Conservation (phyloP, 2,888 invertebrate species). For the Drosophila emarginata region DNA sequence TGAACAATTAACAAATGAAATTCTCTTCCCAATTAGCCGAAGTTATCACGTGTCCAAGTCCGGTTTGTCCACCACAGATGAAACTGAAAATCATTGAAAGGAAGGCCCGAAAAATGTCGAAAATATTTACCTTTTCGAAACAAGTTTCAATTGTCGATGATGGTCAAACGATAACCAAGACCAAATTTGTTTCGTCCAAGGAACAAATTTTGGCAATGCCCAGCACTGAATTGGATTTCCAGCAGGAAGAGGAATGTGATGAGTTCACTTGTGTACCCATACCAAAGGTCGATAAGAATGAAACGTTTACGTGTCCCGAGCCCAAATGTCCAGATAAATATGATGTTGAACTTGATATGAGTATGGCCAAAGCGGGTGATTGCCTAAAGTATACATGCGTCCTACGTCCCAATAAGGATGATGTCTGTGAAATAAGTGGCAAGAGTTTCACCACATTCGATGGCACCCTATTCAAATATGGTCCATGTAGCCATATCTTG, state of each 20-base stretch:
- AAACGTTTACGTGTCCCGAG: conserved; percentile 66
- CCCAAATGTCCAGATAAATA: conserved; percentile 86
- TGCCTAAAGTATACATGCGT: conserved; percentile 86
- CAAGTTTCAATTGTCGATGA: conserved; percentile 73
- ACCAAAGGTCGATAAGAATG: conserved; percentile 68
- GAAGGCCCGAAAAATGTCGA: conserved; percentile 81
- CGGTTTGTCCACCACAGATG: conserved; percentile 84
- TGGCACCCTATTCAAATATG: conserved; percentile 89
- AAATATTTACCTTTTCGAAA: conserved; percentile 82
- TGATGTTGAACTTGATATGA: conserved; percentile 83
- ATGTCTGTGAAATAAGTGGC: conserved; percentile 86
- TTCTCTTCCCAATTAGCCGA: conserved; percentile 21
- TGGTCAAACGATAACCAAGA: conserved; percentile 73
- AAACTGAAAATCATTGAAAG: conserved; percentile 82
- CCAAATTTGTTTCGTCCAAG: conserved; percentile 69
- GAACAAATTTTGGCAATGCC: conserved; percentile 76
- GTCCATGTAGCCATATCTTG: conserved; percentile 91
- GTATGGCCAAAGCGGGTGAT: conserved; percentile 78
- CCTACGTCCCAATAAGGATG: conserved; percentile 86
- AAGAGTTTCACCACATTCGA: conserved; percentile 92
- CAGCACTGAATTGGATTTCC: conserved; percentile 53
- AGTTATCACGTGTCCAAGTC: conserved; percentile 82
- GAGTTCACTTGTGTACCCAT: conserved; percentile 81
- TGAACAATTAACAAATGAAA: background rate
- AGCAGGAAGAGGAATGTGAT: conserved; percentile 75